Conservation (phyloP, 2,113 vertebrate genomes). For the Prunella fulvescens region DNA sequence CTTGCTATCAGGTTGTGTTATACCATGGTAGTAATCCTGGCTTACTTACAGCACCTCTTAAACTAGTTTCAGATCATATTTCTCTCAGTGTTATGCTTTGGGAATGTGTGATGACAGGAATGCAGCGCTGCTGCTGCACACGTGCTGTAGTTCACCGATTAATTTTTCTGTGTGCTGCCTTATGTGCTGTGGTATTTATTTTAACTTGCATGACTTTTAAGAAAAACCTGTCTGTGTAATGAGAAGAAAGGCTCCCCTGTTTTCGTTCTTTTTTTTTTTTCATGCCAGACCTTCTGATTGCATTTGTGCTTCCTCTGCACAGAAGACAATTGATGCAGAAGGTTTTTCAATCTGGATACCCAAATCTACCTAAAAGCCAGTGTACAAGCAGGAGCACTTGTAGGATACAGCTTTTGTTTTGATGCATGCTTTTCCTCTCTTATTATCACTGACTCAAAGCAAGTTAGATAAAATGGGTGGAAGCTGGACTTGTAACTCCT, state of each 20-base stretch:
- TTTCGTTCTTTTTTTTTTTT: neutral
- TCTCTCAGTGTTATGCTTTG: neutral
- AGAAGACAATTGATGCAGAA: neutral
- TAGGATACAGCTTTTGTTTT: neutral
- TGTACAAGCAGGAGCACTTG: neutral
- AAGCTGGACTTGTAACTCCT: neutral
- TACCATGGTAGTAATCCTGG: constrained; percentile 16
- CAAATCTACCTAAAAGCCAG: neutral
- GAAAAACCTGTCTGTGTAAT: neutral
- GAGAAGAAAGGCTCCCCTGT: constrained; percentile 17
- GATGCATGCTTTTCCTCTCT: neutral
- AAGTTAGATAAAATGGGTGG: neutral
- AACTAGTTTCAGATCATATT: constrained; percentile 15
- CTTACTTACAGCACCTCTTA: constrained; percentile 23
- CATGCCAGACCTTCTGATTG: neutral
- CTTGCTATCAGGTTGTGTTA: neutral
- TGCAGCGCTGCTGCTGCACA: neutral
- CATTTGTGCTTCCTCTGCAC: neutral
- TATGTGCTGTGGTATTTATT: neutral
- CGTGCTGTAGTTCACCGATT: neutral
- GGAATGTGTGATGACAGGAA: constrained; percentile 6
- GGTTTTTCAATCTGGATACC: neutral
- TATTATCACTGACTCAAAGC: neutral
- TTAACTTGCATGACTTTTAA: neutral
- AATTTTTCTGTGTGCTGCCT: neutral